A percentile compares a stretch with the other conserved stretches of the same genome.
phyloP scores from a whole-genome alignment of 1,140 invertebrate species.

The Zaprionus kolodkinae region DNA sequence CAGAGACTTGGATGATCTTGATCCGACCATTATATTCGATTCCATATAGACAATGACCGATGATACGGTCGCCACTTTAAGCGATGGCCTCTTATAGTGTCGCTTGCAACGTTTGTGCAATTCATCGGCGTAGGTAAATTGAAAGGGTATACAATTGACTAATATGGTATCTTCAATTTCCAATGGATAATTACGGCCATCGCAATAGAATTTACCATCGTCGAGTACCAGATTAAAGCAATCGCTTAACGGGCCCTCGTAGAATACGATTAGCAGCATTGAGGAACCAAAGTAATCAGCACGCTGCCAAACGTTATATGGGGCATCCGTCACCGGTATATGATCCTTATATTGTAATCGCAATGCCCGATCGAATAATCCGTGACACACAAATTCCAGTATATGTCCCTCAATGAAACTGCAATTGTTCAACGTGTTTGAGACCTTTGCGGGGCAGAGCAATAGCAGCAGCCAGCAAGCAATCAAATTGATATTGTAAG shows the following conservation, averaged over 20 bases:
- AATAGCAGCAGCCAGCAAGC: constrained; percentile 45
- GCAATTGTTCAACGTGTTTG: constrained; percentile 35
- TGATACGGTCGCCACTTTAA: background rate
- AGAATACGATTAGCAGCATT: constrained; percentile 58
- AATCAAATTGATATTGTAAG: constrained; percentile 58
- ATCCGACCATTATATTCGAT: constrained; percentile 23
- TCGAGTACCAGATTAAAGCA: constrained; percentile 52
- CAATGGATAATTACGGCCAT: constrained; percentile 50
- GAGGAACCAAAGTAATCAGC: constrained; percentile 39
- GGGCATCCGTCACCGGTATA: constrained; percentile 44
- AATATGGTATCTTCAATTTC: background rate
- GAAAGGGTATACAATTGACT: constrained; percentile 58
- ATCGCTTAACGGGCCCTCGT: constrained; percentile 55
- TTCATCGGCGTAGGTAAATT: constrained; percentile 49
- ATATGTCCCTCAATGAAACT: constrained; percentile 59
- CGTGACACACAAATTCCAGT: constrained; percentile 59
- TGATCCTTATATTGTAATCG: constrained; percentile 61
- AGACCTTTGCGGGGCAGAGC: constrained; percentile 11
- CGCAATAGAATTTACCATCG: constrained; percentile 53
- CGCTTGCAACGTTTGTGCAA: constrained; percentile 43
- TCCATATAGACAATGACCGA: constrained; percentile 49
- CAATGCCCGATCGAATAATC: constrained; percentile 39
- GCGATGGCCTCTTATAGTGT: background rate
- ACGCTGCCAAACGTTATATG: constrained; percentile 63
- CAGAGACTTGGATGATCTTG: constrained; percentile 9